Evolutionary conservation across 1,140 invertebrate genomes (phyloP), one percentile per base, ranked within the genome.

Genomic region (Asbolus verrucosus): DNA sequence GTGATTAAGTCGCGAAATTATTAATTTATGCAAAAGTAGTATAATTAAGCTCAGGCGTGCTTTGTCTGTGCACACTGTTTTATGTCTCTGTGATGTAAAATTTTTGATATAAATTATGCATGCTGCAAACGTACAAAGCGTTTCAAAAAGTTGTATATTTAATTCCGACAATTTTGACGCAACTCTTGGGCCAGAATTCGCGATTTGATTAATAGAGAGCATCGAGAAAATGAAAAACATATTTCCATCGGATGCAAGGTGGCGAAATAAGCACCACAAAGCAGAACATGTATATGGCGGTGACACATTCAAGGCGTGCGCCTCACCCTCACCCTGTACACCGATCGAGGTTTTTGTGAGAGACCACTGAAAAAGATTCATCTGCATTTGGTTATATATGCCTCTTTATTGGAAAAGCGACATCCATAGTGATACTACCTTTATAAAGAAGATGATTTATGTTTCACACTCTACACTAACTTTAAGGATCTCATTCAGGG

Each of bases 391-490:
- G 61, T 41, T 63, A 63, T 41, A 63, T 63, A 41, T 39, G 61
- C 33, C 21, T 63, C 61, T 39, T 63, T 63, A 63, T 63, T 41
- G 61, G 61, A 41, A 41, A 63, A 63, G 33, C 61, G 33, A 63
- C 61, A 63, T 41, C 19, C 39, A 38, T 63, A 63, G 61, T 63
- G 61, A 63, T 63, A 39, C 30, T 63, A 27, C 61, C 39, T 63
- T 63, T 63, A 39, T 63, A 39, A 39, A 63, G 33, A 63, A 11
- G 61, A 63, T 63, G 61, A 63, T 63, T 63, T 63, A 63, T 63
- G 61, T 41, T 63, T 38, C 16, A 63, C 61, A 63, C 61, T 63
- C 39, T 39, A 39, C 61, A 63, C 11, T 63, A 63, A 63, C 61
- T 41, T 63, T 38, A 63, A 39, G 33, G 61, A 63, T 39, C 61